Conservation (phyloP, 2,113 vertebrate genomes). For the Chaetops frenatus region DNA sequence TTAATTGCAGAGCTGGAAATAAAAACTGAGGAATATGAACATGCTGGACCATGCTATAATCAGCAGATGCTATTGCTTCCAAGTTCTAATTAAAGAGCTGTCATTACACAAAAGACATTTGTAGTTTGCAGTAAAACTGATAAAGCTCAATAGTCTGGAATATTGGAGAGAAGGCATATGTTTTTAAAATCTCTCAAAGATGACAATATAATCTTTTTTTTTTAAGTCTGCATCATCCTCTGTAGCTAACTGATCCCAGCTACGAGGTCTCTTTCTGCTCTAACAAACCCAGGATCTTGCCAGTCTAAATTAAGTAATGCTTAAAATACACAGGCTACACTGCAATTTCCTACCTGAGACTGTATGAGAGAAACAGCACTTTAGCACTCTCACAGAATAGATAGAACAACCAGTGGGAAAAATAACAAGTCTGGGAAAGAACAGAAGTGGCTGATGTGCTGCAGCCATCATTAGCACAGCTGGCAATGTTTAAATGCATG, state of each 20-base stretch:
- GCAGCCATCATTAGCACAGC: neutral
- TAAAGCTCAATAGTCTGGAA: slow-evolving; percentile 25
- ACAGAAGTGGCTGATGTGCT: neutral
- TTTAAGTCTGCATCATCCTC: neutral
- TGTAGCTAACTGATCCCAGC: neutral
- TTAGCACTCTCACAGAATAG: neutral
- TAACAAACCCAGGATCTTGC: neutral
- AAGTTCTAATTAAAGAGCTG: slow-evolving; percentile 55
- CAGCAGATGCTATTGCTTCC: slow-evolving; percentile 32
- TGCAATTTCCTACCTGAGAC: neutral
- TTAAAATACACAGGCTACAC: neutral
- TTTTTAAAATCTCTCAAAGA: neutral
- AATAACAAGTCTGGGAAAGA: neutral
- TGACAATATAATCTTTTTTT: neutral
- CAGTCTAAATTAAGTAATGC: neutral
- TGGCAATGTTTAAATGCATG: slow-evolving; percentile 1
- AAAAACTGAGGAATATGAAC: slow-evolving; percentile 34
- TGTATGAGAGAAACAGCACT: neutral
- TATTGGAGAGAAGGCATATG: neutral
- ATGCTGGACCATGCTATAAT: slow-evolving; percentile 34
- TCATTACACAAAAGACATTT: slow-evolving; percentile 31
- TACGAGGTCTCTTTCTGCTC: neutral
- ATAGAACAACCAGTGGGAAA: neutral
- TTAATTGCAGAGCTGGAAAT: slow-evolving; percentile 46
- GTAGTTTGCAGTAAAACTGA: slow-evolving; percentile 29